phyloP scores from a whole-genome alignment of 1,140 invertebrate species.

The Eueides isabella region DNA sequence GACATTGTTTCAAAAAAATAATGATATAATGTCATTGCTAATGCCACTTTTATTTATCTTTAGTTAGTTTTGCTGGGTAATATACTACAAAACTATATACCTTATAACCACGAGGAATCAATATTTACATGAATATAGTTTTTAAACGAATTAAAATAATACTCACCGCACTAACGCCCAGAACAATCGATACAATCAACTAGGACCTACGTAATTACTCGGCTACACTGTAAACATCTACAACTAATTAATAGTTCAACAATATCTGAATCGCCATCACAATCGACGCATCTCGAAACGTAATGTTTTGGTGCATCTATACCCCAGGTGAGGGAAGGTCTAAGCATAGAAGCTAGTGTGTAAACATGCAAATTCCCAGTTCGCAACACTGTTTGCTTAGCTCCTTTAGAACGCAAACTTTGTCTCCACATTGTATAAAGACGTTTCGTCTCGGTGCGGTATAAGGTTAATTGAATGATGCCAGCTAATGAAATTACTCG shows the following conservation, averaged over 20 bases:
- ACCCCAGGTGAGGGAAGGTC: neutral
- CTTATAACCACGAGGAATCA: too few species aligned
- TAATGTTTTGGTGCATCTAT: neutral
- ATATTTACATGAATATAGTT: too few species aligned
- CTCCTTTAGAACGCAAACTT: constrained; percentile 62
- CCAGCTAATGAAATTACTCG: constrained; percentile 16
- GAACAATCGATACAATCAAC: too few species aligned
- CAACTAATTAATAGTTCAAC: neutral
- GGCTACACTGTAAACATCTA: neutral
- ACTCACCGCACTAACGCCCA: too few species aligned
- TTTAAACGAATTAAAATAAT: too few species aligned
- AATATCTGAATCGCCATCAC: neutral
- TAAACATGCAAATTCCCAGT: constrained; percentile 68
- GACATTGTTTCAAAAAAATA: too few species aligned
- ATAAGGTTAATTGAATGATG: constrained; percentile 57
- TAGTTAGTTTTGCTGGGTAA: too few species aligned
- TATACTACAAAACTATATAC: too few species aligned
- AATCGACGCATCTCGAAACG: neutral
- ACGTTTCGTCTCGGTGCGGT: constrained; percentile 50
- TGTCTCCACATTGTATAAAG: constrained; percentile 51
- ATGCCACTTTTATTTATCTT: too few species aligned
- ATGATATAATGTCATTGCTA: too few species aligned
- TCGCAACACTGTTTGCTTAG: constrained; percentile 59
- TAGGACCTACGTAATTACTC: neutral
- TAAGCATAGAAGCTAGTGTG: constrained; percentile 43